Conservation (phyloP, 2,888 invertebrate genomes). For the Noctuana brunneofusca region DNA sequence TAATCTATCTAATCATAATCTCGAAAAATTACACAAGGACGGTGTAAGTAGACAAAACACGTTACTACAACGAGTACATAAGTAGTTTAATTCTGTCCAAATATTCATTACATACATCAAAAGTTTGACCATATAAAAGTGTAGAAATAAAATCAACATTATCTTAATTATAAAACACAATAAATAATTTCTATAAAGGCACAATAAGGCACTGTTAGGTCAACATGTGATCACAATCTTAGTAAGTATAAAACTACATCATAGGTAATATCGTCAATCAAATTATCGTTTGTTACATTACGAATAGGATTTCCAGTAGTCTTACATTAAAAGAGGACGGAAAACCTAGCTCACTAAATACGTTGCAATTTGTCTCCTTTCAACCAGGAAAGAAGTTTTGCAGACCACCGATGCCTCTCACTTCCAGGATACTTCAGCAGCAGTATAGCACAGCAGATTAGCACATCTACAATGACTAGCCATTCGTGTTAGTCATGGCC, state of each 20-base stretch:
- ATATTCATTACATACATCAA: slow-evolving; percentile 61
- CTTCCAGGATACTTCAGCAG: slow-evolving; percentile 35
- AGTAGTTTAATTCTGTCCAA: slow-evolving; percentile 65
- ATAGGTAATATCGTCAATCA: slow-evolving; percentile 44
- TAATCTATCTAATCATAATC: slow-evolving; percentile 77
- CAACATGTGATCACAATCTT: slow-evolving; percentile 80
- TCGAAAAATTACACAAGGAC: slow-evolving; percentile 81
- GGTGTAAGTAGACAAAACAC: slow-evolving; percentile 79
- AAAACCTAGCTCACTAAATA: slow-evolving; percentile 59
- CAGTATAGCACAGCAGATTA: too few relatives aligned
- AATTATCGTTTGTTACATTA: slow-evolving; percentile 47
- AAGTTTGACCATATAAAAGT: slow-evolving; percentile 64
- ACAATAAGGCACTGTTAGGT: slow-evolving; percentile 80
- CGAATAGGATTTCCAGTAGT: slow-evolving; percentile 69
- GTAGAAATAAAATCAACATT: slow-evolving; percentile 68
- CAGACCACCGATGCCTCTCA: slow-evolving; percentile 45
- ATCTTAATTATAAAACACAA: slow-evolving; percentile 75
- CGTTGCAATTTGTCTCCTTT: slow-evolving; percentile 67
- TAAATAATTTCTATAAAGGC: slow-evolving; percentile 78
- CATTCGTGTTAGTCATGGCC: slow-evolving; percentile 55
- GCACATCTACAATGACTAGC: slow-evolving; percentile 58
- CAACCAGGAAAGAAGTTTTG: slow-evolving; percentile 70
- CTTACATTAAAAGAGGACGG: slow-evolving; percentile 68
- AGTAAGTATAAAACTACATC: slow-evolving; percentile 51
- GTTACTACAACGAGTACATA: slow-evolving; percentile 64